A percentile compares a stretch with the other conserved stretches of the same genome.
phyloP scores from a whole-genome alignment of 2,797 vertebrate genomes.

The Argentina silus region DNA sequence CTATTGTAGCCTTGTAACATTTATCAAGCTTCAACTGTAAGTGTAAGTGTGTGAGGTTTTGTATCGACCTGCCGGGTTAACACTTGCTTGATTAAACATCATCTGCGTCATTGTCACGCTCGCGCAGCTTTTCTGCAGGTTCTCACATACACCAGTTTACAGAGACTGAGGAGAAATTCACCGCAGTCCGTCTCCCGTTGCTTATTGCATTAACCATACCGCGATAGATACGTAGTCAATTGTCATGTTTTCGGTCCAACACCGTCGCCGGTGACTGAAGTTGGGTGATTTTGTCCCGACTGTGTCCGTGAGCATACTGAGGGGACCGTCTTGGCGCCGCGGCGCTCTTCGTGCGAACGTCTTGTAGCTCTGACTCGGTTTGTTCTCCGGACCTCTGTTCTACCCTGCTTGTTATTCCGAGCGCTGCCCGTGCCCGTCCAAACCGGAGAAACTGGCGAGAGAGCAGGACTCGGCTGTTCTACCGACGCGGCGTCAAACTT shows the following conservation, averaged over 20 bases:
- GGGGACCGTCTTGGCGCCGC: conserved; percentile 6
- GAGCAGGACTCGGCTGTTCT: conserved; percentile 16
- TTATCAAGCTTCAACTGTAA: no score
- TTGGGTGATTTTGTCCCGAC: background rate
- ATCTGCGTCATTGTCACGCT: conserved; percentile 51
- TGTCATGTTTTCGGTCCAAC: background rate
- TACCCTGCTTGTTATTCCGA: conserved; percentile 22
- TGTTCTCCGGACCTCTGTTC: background rate
- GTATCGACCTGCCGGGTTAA: no score
- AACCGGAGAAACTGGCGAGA: conserved; percentile 4
- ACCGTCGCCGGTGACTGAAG: background rate
- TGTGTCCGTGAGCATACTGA: background rate
- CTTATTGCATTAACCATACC: no score
- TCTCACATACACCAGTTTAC: conserved; percentile 21
- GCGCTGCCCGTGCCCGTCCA: background rate
- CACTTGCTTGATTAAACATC: conserved; percentile 25
- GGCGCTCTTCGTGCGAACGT: conserved; percentile 6
- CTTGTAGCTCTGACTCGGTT: background rate
- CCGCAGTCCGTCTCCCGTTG: background rate
- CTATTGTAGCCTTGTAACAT: no score
- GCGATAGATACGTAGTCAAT: background rate
- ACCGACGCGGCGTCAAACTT: conserved; percentile 54
- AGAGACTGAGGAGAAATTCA: background rate
- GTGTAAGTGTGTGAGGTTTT: no score
- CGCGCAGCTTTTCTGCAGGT: conserved; percentile 31